Evolutionary conservation across 2,113 vertebrate genomes (phyloP), one percentile per base, ranked within the genome.

Genomic region (Cyphomyrus discorhynchus): DNA sequence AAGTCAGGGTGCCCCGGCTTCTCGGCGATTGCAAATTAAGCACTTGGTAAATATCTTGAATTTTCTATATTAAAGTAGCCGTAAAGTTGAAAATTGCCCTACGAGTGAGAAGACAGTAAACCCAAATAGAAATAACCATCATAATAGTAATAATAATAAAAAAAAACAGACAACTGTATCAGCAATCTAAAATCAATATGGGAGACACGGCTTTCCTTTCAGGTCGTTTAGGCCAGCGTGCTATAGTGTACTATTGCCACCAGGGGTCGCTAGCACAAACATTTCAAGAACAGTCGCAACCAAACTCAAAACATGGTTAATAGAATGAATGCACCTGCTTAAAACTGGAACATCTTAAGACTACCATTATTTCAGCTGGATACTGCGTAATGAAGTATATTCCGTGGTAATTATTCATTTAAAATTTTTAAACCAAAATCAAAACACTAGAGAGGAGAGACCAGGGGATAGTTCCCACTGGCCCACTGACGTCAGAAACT

Each of bases 351-450:
- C 3, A 86, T 52, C 15, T 86, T 31, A 87, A 85, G 45, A 85
- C 83, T 85, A 85, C 83, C n/a, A 66, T 47, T 85, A 49, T 85
- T 24, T 85, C 6, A 49, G 31, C 50, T 86, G 84, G 47, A 86
- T 50, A 42, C 39, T 82, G 47, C 21, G 17, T 87, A 39, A 87
- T 53, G 17, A 7, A 35, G 49, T 13, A 47, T 87, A 35, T 56
- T 52, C 85, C 15, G 4, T 56, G 21, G 9, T 35, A 35, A 27
- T 53, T 52, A 52, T 17, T 86, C 13, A 52, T 53, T 47, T 45
- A 82, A 56, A 42, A 8, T 21, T 0, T 84, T 21, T 45, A n/a
- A 46, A 47, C 82, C 82, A 47, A 19, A 24, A 84, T 47, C 9
- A 45, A 45, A 80, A 24, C 82, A 83, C 49, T 35, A 17, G 0